Evolutionary conservation across 2,113 vertebrate species (phyloP), one percentile per base, ranked within the genome.

Genomic region (Hassar affinis): DNA sequence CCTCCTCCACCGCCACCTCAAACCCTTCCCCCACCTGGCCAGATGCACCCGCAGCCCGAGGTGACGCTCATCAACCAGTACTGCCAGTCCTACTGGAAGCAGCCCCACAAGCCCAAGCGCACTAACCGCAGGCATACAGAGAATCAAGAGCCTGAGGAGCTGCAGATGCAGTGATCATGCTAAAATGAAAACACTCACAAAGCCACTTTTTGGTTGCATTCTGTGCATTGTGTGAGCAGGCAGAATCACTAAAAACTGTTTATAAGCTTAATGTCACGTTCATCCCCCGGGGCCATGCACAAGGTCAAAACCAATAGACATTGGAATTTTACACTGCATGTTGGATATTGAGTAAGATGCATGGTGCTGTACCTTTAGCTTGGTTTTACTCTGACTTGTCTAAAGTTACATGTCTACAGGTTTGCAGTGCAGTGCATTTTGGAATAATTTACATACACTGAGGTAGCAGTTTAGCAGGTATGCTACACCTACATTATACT

Each of bases 41-140:
- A 88, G 61, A 45, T 66, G 51, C 80, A 84, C 22, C 79, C 88
- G 20, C 85, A 89, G 59, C 86, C 91, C 0, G 89, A 91, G 66
- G 85, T 89, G 68, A 88, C 84, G 2, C 90, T 91, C 61, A 90
- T 91, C 42, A 88, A 86, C 87, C 91, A 89, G 78, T 91, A 91
- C 78, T 92, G 92, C 75, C 87, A 90, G 83, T 85, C 89, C 59
- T 90, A 90, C 75, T 88, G 89, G 90, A 85, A 87, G 42, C 86
- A 78, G 38, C 45, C 86, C 12, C 79, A 86, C 25, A 91, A 90
- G 81, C 77, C 89, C 54, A 91, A 90, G 64, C 86, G 88, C 69
- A 89, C 87, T 82, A 89, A 72, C 56, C 83, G 87, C 51, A 81
- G 86, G 35, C 89, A 90, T 27, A 76, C 86, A 0, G 87, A 84